These are phyloP conservation scores for Plemyria rubiginata DNA, from an alignment of 2,888 invertebrate species.

Conservation along the genomic window DNA sequence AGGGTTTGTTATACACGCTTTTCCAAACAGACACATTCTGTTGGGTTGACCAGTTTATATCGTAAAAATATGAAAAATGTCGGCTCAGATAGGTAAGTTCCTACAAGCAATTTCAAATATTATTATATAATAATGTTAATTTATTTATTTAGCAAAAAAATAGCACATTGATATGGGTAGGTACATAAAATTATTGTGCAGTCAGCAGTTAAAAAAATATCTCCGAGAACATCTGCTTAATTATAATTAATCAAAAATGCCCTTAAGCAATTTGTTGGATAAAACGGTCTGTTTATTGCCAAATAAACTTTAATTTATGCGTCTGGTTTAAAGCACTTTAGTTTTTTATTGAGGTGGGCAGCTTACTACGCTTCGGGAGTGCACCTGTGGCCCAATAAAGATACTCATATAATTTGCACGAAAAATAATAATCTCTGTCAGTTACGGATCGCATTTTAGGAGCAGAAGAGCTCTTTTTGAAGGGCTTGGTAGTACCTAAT, in stretches of 20 bases:
- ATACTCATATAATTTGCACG: constrained; percentile 26
- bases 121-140: too few species aligned
- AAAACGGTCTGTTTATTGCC: constrained; percentile 41
- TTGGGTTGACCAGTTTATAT: constrained; percentile 13
- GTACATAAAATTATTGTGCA: too few species aligned
- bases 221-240: constrained; percentile 31
- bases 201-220: too few species aligned
- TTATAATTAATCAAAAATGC: constrained; percentile 34
- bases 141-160: too few species aligned
- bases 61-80: constrained; percentile 2
- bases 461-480: too few species aligned
- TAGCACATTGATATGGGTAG: too few species aligned
- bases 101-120: too few species aligned
- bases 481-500: too few species aligned
- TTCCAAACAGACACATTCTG: constrained; percentile 8
- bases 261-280: constrained; percentile 35
- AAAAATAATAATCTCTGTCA: constrained; percentile 22
- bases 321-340: constrained; percentile 40
- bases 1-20: constrained; percentile 21
- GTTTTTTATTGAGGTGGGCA: constrained; percentile 39
- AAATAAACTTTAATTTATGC: constrained; percentile 44
- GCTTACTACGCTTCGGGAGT: constrained; percentile 33
- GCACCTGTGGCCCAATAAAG: constrained; percentile 39
- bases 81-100: too few species aligned
- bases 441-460: neutral